Base-by-base conservation (phyloP, 1,140 invertebrate genomes). In the Hyphantria cunea region DNA sequence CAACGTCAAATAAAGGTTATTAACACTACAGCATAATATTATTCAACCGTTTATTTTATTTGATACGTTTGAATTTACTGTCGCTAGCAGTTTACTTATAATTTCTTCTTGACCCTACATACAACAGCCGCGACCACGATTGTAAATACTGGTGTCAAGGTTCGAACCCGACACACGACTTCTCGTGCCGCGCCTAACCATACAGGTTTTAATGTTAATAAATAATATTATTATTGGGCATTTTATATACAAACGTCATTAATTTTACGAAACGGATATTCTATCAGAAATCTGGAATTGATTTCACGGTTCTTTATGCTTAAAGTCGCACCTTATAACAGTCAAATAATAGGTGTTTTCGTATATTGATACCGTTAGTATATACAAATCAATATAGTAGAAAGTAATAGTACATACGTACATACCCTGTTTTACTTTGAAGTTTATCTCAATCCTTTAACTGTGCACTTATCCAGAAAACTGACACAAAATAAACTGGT, bases 371-470 rank as follows among this genome's bases (percentile, higher is more conserved):
- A 64, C 58, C 62, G 69, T 63, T 70, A 58, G 14, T 58, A 66
- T 47, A 47, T 39, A 70, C 45, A 50, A 47, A 58, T 49, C 42
- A 32, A 54, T 52, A 63, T 60, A 50, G 31, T 56, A 62, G 55
- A 64, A 50, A 66, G 60, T 55, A 45, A 37, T 52, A 60, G 44
- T 41, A 60, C 17, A 59, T 50, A 51, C 25, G 52, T 55, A 84
- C 86, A 73, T 85, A 89, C 86, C 86, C 86, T 82, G 72, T 79
- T 73, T 67, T 45, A 65, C 64, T 66, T 68, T 72, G 72, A 77
- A 78, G 72, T 72, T 50, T 61, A 74, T 74, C 63, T 69, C 76
- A 87, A 87, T 89, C 84, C 86, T 81, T 78, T 73, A 60, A 55
- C 37, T 59, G 64, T 44, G 60, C 79, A 85, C 78, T 78, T 69